A percentile compares a stretch with the other conserved stretches of the same genome.
Conservation (phyloP, 2,113 vertebrate genomes). For the Sebastes schlegelii region DNA sequence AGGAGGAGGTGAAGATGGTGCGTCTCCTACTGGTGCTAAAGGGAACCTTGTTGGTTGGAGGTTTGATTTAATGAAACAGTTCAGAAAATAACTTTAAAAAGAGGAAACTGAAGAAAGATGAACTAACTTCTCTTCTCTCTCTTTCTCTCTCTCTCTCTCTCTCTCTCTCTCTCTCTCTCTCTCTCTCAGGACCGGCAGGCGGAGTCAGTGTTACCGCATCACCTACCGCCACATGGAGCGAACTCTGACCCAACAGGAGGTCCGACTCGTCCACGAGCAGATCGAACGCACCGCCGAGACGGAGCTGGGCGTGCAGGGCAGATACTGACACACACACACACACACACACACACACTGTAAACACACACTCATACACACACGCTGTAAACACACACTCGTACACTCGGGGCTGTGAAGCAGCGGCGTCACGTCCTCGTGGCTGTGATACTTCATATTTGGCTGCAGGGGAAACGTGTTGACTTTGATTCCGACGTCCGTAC, state of each 20-base stretch:
- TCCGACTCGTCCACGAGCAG: slow-evolving; percentile 83
- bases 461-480: slow-evolving; percentile 24
- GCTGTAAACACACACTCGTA: background rate
- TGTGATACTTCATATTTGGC: slow-evolving; percentile 15
- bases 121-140: background rate
- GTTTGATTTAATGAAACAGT: too few species aligned
- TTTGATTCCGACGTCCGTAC: slow-evolving; percentile 16
- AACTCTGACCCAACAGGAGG: slow-evolving; percentile 91
- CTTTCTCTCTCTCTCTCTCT: background rate
- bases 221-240: slow-evolving; percentile 93
- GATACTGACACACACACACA: slow-evolving; percentile 82
- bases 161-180: too few species aligned
- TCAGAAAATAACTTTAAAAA: background rate
- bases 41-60: too few species aligned
- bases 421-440: slow-evolving; percentile 6
- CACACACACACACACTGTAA: background rate
- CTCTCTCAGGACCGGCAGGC: slow-evolving; percentile 85
- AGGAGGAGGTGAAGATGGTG: background rate
- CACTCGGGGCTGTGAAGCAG: background rate
- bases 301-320: slow-evolving; percentile 89
- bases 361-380: background rate
- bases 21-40: too few species aligned
- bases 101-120: background rate
- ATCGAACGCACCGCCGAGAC: slow-evolving; percentile 84
- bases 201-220: slow-evolving; percentile 94